Evolutionary conservation across 1,140 invertebrate species (phyloP), one percentile per base, ranked within the genome.

Genomic region (Leptinotarsa undecemlineata): DNA sequence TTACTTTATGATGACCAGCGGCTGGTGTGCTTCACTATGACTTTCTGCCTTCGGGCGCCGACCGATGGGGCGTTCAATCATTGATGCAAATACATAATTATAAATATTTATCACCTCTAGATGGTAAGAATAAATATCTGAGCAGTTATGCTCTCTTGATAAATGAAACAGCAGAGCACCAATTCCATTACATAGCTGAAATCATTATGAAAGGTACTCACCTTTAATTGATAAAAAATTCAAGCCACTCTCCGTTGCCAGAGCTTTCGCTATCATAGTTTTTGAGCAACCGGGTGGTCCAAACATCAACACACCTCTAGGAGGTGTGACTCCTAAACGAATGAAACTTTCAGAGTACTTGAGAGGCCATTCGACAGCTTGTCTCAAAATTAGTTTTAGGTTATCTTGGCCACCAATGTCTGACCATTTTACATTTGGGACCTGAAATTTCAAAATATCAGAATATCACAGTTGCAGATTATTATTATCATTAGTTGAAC

Each of bases 281-380:
- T 98, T 98, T 0, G 96, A 97, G 83, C 98, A 99, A 4, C 98
- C 98, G 0, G 98, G 98, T 8, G 98, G 98, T 11, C 98, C 98
- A 86, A 96, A 99, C 87, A 99, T 91, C 14, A 99, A 86, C 6
- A 99, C 91, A 3, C 98, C 98, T 81, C 94, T 94, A 0, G 98
- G 97, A 2, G 98, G 96, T 73, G 91, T 91, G 47, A 99, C 96
- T 11, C 97, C 97, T 70, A 99, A 86, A 66, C 95, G 90, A 33
- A 89, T 84, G 86, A 99, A 99, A 77, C 92, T 93, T 79, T 98
- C 95, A 0, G 96, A 92, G 86, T 98, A 91, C 79, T 91, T 92
- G 17, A 98, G 80, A 0, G 97, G 97, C 96, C 96, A 98, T 81
- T 98, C 96, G 8, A 99, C 92, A 5, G 94, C 92, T 86, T 99